Conservation (phyloP, 2,113 vertebrate species). For the Larimichthys crocea region DNA sequence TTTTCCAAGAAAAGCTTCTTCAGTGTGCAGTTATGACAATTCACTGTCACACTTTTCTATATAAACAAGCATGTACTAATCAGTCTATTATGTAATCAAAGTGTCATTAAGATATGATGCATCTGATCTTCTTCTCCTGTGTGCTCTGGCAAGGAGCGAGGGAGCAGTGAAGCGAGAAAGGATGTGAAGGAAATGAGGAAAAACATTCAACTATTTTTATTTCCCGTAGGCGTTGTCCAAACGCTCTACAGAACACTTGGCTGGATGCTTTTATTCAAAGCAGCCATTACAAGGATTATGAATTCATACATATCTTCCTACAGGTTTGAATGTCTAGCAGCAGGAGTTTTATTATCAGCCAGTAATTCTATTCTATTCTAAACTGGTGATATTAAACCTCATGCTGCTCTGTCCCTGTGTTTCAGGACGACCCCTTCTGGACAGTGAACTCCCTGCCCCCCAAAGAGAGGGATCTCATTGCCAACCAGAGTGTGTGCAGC, state of each 20-base stretch:
- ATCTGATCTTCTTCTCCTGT: background rate
- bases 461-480: constrained; percentile 83
- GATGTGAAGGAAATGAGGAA: constrained; percentile 5
- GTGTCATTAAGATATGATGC: background rate
- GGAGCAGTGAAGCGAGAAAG: background rate
- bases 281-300: background rate
- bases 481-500: constrained; percentile 93
- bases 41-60: background rate
- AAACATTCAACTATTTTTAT: constrained; percentile 20
- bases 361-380: background rate
- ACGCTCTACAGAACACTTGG: background rate
- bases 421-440: constrained; percentile 95
- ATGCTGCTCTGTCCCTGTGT: background rate
- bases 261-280: constrained; percentile 9
- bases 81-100: background rate
- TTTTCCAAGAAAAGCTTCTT: background rate
- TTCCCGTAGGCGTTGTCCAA: constrained; percentile 9
- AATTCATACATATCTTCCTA: background rate
- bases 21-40: background rate
- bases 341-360: background rate
- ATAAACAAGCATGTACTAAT: background rate
- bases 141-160: background rate
- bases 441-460: constrained; percentile 82
- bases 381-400: background rate
- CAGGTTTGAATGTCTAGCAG: background rate